These are phyloP conservation scores for Vesta saturnalis DNA, from an alignment of 2,888 invertebrate genomes.

Conservation along the genomic window DNA sequence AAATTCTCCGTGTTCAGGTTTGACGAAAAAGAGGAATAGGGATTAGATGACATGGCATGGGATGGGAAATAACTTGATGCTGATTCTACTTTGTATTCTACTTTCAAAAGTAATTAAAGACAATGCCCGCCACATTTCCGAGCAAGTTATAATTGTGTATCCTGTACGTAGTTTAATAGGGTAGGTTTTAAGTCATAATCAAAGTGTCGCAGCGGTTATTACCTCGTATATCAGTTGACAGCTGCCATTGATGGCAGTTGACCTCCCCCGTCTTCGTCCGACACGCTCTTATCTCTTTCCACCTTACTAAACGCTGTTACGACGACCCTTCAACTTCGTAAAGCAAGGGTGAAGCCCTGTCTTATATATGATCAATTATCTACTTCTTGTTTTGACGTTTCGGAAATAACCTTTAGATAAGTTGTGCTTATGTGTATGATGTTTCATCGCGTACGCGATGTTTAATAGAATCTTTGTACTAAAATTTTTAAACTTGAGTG, in stretches of 20 bases:
- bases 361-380: constrained; percentile 60
- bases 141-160: constrained; percentile 11
- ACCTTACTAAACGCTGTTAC: constrained; percentile 26
- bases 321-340: constrained; percentile 27
- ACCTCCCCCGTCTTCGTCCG: constrained; percentile 42
- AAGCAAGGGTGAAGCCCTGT: constrained; percentile 45
- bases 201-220: constrained; percentile 60
- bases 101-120: constrained; percentile 37
- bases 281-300: constrained; percentile 36
- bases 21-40: background rate
- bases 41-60: background rate
- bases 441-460: constrained; percentile 10
- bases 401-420: constrained; percentile 59
- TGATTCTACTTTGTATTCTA: constrained; percentile 3
- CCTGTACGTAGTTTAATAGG: constrained; percentile 32
- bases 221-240: constrained; percentile 64
- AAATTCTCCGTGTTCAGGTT: constrained; percentile 14
- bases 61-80: constrained; percentile 9
- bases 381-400: constrained; percentile 62
- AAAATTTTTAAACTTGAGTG: background rate
- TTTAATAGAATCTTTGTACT: background rate
- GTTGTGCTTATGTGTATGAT: constrained; percentile 22
- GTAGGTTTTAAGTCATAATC: constrained; percentile 49
- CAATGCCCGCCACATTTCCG: constrained; percentile 24
- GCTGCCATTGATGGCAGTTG: constrained; percentile 63